Percentiles rank a stretch among this genome's conserved stretches.
Evolutionary conservation across 2,797 vertebrate species (phyloP).

Genomic region (Hyperoplus lanceolatus): DNA sequence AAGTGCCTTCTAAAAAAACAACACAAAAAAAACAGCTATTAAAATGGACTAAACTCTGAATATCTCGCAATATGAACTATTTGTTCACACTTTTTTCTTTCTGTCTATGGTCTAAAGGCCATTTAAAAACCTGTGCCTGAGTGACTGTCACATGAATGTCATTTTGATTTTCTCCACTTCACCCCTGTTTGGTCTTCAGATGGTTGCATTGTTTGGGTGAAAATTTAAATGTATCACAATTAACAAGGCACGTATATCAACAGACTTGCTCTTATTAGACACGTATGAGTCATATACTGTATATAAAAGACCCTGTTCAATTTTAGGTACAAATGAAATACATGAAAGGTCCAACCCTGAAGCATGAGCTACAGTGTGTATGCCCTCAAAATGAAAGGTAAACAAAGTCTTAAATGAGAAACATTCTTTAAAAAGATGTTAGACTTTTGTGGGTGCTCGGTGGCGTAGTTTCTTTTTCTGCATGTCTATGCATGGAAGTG

Average conservation of each 20-base stretch:
- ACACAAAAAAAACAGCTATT: neutral
- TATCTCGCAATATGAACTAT: neutral
- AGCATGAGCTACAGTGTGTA: neutral
- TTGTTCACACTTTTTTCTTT: neutral
- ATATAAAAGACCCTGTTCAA: neutral
- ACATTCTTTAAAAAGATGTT: neutral
- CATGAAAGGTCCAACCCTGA: neutral
- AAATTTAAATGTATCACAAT: neutral
- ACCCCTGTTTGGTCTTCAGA: neutral
- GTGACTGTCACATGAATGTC: neutral
- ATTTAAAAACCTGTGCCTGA: neutral
- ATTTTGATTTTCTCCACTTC: neutral
- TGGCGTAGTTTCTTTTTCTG: neutral
- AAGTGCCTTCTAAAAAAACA: conserved; percentile 20
- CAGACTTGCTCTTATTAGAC: neutral
- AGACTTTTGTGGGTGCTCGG: no score
- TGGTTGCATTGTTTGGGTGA: neutral
- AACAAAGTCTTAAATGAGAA: neutral
- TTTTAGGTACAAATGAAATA: neutral
- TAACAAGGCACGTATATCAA: neutral
- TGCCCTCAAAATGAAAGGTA: neutral
- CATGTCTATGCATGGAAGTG: neutral
- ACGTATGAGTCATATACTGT: neutral
- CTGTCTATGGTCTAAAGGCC: neutral
- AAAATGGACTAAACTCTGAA: neutral